A percentile compares a stretch with the other conserved stretches of the same genome.
These are phyloP conservation scores for Myocastor coypus DNA, from an alignment of 2,113 vertebrate genomes.

Conservation along the genomic window DNA sequence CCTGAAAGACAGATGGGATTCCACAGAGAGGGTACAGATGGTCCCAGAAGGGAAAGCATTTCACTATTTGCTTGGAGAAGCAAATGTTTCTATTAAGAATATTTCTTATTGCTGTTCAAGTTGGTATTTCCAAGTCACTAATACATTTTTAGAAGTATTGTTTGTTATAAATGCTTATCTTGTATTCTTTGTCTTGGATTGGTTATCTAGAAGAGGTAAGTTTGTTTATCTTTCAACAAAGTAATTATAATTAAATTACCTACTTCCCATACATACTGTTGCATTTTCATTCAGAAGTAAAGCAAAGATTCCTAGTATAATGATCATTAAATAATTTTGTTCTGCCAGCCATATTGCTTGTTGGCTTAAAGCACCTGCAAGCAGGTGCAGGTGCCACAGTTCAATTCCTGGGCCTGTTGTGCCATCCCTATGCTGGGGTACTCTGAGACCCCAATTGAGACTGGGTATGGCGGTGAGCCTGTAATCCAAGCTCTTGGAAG, in stretches of 20 bases:
- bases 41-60: constrained; percentile 38
- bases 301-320: constrained; percentile 72
- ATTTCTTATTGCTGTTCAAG: constrained; percentile 29
- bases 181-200: constrained; percentile 57
- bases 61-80: constrained; percentile 44
- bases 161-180: neutral
- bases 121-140: constrained; percentile 32
- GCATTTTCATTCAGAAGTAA: constrained; percentile 79
- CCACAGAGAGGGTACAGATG: constrained; percentile 56
- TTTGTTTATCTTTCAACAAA: constrained; percentile 69
- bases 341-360: neutral
- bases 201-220: constrained; percentile 57
- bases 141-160: constrained; percentile 37
- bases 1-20: constrained; percentile 41
- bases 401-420: too few species aligned
- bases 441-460: too few species aligned
- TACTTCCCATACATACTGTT: constrained; percentile 64
- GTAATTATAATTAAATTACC: constrained; percentile 71
- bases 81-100: constrained; percentile 62
- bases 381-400: too few species aligned
- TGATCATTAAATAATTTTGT: constrained; percentile 80
- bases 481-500: too few species aligned
- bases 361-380: too few species aligned
- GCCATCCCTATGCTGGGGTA: too few species aligned
- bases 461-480: too few species aligned